These are phyloP conservation scores for Globodera ellingtonae DNA, from an alignment of 1,140 invertebrate species.

Conservation along the genomic window DNA sequence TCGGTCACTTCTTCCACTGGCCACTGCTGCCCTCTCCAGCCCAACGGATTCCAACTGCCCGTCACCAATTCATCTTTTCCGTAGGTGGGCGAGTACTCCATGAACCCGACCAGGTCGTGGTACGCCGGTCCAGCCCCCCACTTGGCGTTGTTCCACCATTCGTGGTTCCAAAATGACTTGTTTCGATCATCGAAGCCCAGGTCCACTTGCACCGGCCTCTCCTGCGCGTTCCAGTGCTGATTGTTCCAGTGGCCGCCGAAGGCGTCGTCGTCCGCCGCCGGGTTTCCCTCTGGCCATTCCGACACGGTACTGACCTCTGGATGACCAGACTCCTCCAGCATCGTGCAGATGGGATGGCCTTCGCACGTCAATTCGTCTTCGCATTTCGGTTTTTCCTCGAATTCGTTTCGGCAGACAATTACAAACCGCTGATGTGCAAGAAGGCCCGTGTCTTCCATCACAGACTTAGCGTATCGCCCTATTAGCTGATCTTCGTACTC, in stretches of 20 bases:
- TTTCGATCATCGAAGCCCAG: constrained; percentile 42
- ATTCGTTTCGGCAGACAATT: no score
- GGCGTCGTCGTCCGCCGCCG: constrained; percentile 39
- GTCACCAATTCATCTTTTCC: constrained; percentile 11
- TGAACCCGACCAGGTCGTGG: constrained; percentile 37
- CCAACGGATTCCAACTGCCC: constrained; percentile 33
- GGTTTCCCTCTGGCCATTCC: constrained; percentile 28
- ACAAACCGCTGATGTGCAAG: no score
- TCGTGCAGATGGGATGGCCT: neutral
- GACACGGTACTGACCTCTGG: neutral
- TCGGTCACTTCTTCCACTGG: neutral
- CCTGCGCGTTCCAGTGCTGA: constrained; percentile 51
- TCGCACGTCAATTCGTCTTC: neutral
- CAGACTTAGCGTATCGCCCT: neutral
- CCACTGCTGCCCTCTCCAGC: constrained; percentile 36
- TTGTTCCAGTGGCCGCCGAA: constrained; percentile 44
- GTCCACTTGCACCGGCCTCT: constrained; percentile 43
- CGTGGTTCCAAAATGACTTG: constrained; percentile 51
- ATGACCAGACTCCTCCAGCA: neutral
- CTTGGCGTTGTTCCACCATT: constrained; percentile 49
- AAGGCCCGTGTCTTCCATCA: neutral
- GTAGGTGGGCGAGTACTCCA: constrained; percentile 32
- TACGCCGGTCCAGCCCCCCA: constrained; percentile 41
- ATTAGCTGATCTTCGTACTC: no score
- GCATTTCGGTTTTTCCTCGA: no score